Evolutionary conservation across 2,797 vertebrate species (phyloP), one percentile per base, ranked within the genome.

Genomic region (Sylvia borin): DNA sequence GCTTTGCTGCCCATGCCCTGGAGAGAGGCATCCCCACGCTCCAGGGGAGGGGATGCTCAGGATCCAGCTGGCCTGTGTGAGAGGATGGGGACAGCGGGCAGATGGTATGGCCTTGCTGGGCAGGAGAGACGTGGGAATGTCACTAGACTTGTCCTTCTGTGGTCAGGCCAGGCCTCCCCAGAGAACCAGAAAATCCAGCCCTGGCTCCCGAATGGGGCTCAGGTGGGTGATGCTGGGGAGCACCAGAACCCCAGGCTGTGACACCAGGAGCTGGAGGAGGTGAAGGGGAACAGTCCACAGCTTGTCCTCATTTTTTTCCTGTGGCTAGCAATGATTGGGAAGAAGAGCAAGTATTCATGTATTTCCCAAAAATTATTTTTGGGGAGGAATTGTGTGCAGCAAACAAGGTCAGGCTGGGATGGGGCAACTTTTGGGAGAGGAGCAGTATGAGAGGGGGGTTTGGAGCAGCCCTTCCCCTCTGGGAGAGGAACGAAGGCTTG

Each of bases 131-230:
- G 0, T 0, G 57, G 68, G 68, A 96, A 95, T 95, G 95, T 62
- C 72, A 65, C 61, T 2, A 1, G 65, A 53, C 93, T 94, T 0
- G 65, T 92, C 93, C 87, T 71, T 75, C 55, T 9, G 50, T 85
- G 91, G 82, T 71, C 32, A 76, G 64, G 67, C 16, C 76, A 88
- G 74, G 48, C 60, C 43, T 92, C 92, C 74, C 68, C 17, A 74
- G 60, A 87, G 48, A 96, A 67, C 95, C 81, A 83, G 95, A 96
- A 96, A 91, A 83, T 95, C 95, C 92, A 91, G 93, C 76, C 70
- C 48, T 7, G 21, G 31, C 11, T 91, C 32, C 55, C 17, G 76
- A n/a, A n/a, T 93, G 34, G 32, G 71, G 34, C 54, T 87, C 3
- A 1, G 60, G 47, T 54, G 66, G 58, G 67, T 2, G 19, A 38